Conservation (phyloP, 1,140 invertebrate species). For the Phocides pigmalion region DNA sequence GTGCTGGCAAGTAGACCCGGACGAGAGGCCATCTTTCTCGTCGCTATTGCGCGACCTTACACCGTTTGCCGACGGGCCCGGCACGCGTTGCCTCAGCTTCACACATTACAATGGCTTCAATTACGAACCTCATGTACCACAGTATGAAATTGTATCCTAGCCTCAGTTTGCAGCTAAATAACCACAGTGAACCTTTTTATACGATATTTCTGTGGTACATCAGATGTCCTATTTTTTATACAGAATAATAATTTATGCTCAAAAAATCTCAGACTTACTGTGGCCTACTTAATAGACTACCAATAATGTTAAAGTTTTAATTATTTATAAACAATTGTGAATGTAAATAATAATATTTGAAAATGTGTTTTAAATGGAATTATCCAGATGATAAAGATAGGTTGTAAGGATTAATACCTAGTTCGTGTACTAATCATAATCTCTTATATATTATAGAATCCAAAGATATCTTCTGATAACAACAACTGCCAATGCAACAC, state of each 20-base stretch:
- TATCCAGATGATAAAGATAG: too few relatives aligned
- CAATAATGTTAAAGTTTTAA: too few relatives aligned
- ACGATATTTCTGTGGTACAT: too few relatives aligned
- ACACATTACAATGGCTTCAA: constrained; percentile 78
- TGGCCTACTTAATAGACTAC: too few relatives aligned
- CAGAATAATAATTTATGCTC: too few relatives aligned
- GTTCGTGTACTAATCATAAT: too few relatives aligned
- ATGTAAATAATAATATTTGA: too few relatives aligned
- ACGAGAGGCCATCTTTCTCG: constrained; percentile 87
- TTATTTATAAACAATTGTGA: too few relatives aligned
- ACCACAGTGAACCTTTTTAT: not conserved
- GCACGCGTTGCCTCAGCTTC: constrained; percentile 71
- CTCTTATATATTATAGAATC: not conserved
- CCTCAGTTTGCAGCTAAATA: not conserved
- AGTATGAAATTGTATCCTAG: constrained; percentile 73
- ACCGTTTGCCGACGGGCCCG: constrained; percentile 58
- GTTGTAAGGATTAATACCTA: too few relatives aligned
- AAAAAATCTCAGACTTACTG: too few relatives aligned
- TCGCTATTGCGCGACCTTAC: constrained; percentile 60
- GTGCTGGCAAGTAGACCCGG: constrained; percentile 93
- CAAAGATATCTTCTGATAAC: constrained; percentile 14
- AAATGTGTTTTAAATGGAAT: too few relatives aligned
- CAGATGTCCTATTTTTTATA: too few relatives aligned
- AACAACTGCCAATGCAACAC: constrained; percentile 2
- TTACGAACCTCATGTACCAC: constrained; percentile 75